Percentiles rank a stretch among this genome's conserved stretches.
Evolutionary conservation across 1,140 invertebrate species (phyloP).

Genomic region (Trachelipus rathkii): DNA sequence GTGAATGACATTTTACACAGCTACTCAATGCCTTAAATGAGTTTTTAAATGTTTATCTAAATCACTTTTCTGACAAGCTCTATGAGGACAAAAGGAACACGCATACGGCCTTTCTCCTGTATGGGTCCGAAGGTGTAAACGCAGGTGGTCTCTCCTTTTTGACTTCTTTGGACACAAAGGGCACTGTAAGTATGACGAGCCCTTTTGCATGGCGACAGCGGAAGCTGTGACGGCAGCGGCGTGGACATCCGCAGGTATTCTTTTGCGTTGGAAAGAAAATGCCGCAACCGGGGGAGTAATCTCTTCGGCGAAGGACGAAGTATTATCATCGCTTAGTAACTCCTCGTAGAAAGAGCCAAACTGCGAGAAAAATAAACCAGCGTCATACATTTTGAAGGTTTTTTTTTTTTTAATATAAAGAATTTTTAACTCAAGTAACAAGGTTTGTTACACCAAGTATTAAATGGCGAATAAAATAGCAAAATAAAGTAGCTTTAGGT

Average conservation of each 20-base stretch:
- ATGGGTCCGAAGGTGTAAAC: conserved; percentile 23
- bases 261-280: not conserved
- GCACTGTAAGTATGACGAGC: not conserved
- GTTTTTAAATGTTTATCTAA: conserved; percentile 35
- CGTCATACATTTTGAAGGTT: not conserved
- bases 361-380: conserved; percentile 4
- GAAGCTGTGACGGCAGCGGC: not conserved
- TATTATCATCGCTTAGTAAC: not conserved
- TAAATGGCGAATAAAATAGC: too few relatives aligned
- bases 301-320: conserved; percentile 3
- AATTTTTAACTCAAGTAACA: too few relatives aligned
- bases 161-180: conserved; percentile 16
- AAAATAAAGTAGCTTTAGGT: too few relatives aligned
- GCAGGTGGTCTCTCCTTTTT: conserved; percentile 24
- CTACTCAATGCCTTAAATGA: conserved; percentile 25
- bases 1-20: not conserved
- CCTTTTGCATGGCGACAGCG: not conserved
- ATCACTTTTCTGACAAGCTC: conserved; percentile 36
- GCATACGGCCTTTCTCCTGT: conserved; percentile 33
- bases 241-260: not conserved
- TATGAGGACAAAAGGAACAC: conserved; percentile 30
- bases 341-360: conserved; percentile 11
- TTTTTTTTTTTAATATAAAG: not conserved
- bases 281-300: not conserved
- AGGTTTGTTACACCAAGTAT: too few relatives aligned